Percentiles rank a stretch among this genome's conserved stretches.
Conservation (phyloP, 2,888 invertebrate species). For the Eugnorisma glareosa region DNA sequence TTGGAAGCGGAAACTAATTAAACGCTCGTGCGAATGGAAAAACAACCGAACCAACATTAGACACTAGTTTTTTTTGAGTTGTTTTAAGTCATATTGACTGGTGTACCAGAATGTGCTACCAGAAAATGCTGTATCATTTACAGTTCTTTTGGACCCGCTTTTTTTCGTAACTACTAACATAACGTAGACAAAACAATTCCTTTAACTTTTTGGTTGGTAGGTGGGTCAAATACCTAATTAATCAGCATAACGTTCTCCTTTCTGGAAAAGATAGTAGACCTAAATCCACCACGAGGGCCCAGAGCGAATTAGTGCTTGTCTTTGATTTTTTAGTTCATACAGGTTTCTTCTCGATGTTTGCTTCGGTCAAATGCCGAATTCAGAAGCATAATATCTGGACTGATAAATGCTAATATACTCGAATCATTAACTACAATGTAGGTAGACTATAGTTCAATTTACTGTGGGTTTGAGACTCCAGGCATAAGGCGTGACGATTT, state of each 20-base stretch:
- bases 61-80: not conserved
- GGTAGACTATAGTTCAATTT: conserved; percentile 5
- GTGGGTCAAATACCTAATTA: not conserved
- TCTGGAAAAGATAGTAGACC: not conserved
- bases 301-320: not conserved
- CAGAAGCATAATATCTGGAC: not conserved
- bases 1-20: not conserved
- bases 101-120: not conserved
- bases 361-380: not conserved
- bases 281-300: not conserved
- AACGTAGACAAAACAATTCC: not conserved
- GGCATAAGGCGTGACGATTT: conserved; percentile 42
- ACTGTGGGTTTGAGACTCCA: conserved; percentile 6
- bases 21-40: not conserved
- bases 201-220: not conserved
- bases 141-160: not conserved
- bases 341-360: not conserved
- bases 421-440: conserved; percentile 1
- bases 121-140: not conserved
- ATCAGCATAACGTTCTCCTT: not conserved
- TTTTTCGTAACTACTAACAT: not conserved
- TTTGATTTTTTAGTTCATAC: not conserved
- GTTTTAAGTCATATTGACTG: not conserved
- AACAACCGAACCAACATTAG: not conserved
- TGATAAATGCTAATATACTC: not conserved